phyloP scores from a whole-genome alignment of 1,140 invertebrate genomes.

The Cyphomyrmex costatus region DNA sequence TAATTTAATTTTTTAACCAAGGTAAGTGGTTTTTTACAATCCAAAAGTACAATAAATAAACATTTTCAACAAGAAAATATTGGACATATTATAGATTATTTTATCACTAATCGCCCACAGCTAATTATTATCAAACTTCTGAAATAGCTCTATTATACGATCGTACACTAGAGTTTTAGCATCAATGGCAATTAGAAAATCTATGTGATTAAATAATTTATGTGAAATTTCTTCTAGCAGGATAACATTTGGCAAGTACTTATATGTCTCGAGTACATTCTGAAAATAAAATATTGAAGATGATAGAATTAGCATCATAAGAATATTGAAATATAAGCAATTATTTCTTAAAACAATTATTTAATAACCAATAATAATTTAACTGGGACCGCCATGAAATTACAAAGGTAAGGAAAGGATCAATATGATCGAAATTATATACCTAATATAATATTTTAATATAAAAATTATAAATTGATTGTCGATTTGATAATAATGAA shows the following conservation, averaged over 20 bases:
- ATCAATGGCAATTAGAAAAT: constrained; percentile 90
- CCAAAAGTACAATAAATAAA: neutral
- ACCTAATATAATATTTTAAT: neutral
- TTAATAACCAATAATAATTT: too few relatives aligned
- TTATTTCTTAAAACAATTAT: neutral
- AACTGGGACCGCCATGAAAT: too few relatives aligned
- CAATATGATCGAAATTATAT: too few relatives aligned
- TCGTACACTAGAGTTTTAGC: constrained; percentile 88
- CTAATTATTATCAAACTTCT: constrained; percentile 4
- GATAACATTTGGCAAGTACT: constrained; percentile 84
- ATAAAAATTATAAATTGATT: too few relatives aligned
- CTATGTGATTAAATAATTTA: constrained; percentile 89
- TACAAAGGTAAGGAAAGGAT: too few relatives aligned
- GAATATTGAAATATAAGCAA: neutral
- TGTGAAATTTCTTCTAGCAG: constrained; percentile 87
- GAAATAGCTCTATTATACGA: constrained; percentile 66
- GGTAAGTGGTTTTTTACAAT: neutral
- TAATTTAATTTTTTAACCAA: neutral
- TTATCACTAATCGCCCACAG: neutral
- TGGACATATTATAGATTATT: neutral
- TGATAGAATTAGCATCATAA: neutral
- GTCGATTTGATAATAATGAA: too few relatives aligned
- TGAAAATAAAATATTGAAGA: constrained; percentile 51
- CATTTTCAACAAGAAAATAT: neutral
- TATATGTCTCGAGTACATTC: constrained; percentile 80